Evolutionary conservation across 2,113 vertebrate species (phyloP), one percentile per base, ranked within the genome.

Genomic region (Pomatostomus ruficeps): DNA sequence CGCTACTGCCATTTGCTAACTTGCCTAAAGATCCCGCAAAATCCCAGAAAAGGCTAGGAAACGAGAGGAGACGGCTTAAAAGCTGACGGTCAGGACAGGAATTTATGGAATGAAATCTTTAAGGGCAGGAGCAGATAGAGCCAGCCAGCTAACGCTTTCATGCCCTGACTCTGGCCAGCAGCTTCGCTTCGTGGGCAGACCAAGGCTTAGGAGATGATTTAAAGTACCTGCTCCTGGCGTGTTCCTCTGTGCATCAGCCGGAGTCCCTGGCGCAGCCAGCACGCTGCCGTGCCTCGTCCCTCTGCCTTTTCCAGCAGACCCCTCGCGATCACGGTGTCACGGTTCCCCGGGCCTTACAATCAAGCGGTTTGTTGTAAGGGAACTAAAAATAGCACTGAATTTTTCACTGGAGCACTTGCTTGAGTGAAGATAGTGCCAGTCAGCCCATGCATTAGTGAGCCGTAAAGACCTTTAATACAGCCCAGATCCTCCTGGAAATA

Each of bases 311-410:
- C 77, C 70, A 70, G 68, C 63, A 87, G 73, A 93, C n/a, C 76
- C 88, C 65, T 76, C 3, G 3, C 28, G 29, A 62, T 72, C 85
- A 25, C 88, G 10, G 29, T 33, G 88, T 65, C 49, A 55, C 90
- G 33, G 77, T 4, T 92, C 79, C 62, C 62, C 76, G 17, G 90
- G 87, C 96, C 95, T 88, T 74, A 77, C 85, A 83, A 92, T 80
- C 91, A 78, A 95, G 88, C 55, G 65, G 73, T 95, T 97, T 97
- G 88, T 93, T 95, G 94, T 42, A 91, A 96, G 70, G 68, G 92
- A 80, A 92, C 96, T 97, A 98, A 97, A 97, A 98, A 97, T 96
- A 98, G 93, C 73, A 12, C 75, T 74, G 77, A 72, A n/a, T 79
- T 90, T 95, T 96, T 98, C 33, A 40, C 51, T 80, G 91, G 94